These are phyloP conservation scores for Amblyjoppa fuscipennis DNA, from an alignment of 2,888 invertebrate species.

Conservation along the genomic window DNA sequence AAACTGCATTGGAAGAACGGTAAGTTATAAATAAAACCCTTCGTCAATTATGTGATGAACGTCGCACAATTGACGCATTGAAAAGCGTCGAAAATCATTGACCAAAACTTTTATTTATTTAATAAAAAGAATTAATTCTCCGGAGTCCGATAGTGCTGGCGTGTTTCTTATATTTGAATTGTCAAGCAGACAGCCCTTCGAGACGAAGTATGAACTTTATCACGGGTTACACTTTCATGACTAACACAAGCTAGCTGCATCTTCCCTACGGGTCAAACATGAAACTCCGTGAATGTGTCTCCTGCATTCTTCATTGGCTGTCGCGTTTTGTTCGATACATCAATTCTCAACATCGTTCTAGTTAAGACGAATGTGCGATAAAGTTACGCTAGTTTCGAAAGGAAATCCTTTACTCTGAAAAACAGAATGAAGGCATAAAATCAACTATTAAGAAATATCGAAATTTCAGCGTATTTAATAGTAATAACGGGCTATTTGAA, in stretches of 20 bases:
- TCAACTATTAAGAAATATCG: neutral
- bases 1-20: neutral
- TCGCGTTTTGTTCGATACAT: neutral
- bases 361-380: neutral
- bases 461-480: conserved; percentile 50
- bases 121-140: no score
- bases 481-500: conserved; percentile 50
- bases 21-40: neutral
- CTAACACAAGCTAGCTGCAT: neutral
- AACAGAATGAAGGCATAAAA: neutral
- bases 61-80: no score
- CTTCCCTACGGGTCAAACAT: neutral
- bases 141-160: neutral
- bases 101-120: neutral
- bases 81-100: neutral
- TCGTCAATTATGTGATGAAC: neutral
- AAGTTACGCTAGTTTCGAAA: neutral
- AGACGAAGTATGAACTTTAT: neutral
- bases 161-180: neutral
- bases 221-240: neutral
- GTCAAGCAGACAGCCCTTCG: no score
- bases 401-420: neutral
- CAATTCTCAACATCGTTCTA: neutral
- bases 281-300: neutral
- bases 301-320: neutral